Conservation (phyloP, 1,140 invertebrate genomes). For the Trichoplusia ni region DNA sequence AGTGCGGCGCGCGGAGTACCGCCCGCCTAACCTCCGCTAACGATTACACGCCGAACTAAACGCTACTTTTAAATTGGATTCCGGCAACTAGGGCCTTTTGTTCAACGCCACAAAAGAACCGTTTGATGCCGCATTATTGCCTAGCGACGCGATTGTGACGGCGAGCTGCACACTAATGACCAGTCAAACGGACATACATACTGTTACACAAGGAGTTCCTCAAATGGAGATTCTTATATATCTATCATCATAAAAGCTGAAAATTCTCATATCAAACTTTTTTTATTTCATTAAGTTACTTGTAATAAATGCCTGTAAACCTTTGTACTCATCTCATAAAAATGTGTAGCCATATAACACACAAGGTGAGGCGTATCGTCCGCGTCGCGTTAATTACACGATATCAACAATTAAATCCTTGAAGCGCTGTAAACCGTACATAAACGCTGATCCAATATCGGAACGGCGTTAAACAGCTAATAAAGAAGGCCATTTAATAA, state of each 20-base stretch:
- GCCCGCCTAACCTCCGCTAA: constrained; percentile 29
- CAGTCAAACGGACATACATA: too few species aligned
- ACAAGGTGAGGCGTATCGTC: constrained; percentile 4
- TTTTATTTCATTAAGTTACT: too few species aligned
- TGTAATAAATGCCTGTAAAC: too few species aligned
- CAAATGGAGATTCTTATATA: too few species aligned
- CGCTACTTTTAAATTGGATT: constrained; percentile 56
- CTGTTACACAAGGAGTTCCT: too few species aligned
- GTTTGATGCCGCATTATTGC: constrained; percentile 6
- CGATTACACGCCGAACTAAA: constrained; percentile 46
- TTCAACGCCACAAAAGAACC: constrained; percentile 29
- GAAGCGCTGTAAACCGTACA: constrained; percentile 18
- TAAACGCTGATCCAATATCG: constrained; percentile 33
- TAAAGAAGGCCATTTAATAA: constrained; percentile 34
- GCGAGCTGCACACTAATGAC: not conserved
- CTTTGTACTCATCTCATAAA: too few species aligned
- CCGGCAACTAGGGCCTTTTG: constrained; percentile 43
- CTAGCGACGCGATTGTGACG: not conserved
- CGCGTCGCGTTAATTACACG: constrained; percentile 17
- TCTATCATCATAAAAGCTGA: too few species aligned
- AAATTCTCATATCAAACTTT: too few species aligned
- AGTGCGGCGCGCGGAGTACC: not conserved
- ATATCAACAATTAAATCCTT: constrained; percentile 12
- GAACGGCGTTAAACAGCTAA: constrained; percentile 29
- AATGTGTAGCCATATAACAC: too few species aligned